Percentiles rank a stretch among this genome's conserved stretches.
Conservation (phyloP, 2,888 invertebrate genomes). For the Orthosia cruda region DNA sequence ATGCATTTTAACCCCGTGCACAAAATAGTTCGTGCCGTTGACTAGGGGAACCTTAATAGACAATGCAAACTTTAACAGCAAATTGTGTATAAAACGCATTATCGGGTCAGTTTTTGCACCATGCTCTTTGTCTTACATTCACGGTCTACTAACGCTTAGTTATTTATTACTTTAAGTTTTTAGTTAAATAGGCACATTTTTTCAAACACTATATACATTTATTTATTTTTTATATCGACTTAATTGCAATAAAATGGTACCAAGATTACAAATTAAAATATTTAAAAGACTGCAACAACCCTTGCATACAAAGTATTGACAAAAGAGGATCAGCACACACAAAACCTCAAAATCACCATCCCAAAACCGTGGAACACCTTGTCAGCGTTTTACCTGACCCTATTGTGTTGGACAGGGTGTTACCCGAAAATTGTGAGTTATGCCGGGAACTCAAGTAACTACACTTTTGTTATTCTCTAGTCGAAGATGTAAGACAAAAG, state of each 20-base stretch:
- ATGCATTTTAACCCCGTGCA: too few species aligned
- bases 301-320: not conserved
- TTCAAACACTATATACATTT: too few species aligned
- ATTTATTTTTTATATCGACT: too few species aligned
- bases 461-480: slow-evolving; percentile 8
- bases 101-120: slow-evolving; percentile 12
- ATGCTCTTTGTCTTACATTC: slow-evolving; percentile 4
- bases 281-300: not conserved
- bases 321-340: too few species aligned
- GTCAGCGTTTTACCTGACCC: slow-evolving; percentile 38
- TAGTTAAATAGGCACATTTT: too few species aligned
- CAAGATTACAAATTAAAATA: not conserved
- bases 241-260: too few species aligned
- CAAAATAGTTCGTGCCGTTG: too few species aligned
- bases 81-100: not conserved
- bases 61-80: not conserved
- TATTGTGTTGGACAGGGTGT: slow-evolving; percentile 34
- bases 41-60: too few species aligned
- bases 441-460: slow-evolving; percentile 30
- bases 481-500: not conserved
- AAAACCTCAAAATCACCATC: not conserved
- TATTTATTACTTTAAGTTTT: not conserved
- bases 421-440: slow-evolving; percentile 25
- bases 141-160: slow-evolving; percentile 19
- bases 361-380: slow-evolving; percentile 7